Evolutionary conservation across 2,888 invertebrate species (phyloP).

Genomic region (Mythimna albipuncta): DNA sequence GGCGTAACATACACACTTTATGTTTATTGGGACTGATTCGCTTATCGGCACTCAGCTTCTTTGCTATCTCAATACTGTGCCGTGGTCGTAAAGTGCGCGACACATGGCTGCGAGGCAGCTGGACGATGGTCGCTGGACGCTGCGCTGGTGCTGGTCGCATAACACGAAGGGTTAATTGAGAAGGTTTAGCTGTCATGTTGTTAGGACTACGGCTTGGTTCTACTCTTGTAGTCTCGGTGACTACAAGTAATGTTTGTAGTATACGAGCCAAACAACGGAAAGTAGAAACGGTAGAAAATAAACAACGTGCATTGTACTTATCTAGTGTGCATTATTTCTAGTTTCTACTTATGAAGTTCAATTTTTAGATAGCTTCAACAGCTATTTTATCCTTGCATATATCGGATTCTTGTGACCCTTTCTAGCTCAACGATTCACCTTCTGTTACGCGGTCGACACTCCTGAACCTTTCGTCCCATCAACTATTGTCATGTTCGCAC

Average conservation of each 20-base stretch:
- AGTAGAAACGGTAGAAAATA: not conserved
- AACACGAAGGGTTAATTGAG: constrained; percentile 33
- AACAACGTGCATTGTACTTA: too few relatives aligned
- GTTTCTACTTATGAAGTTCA: too few relatives aligned
- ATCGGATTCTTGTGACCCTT: too few relatives aligned
- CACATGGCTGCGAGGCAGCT: constrained; percentile 43
- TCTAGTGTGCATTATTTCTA: too few relatives aligned
- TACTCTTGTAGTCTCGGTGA: not conserved
- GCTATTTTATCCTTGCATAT: too few relatives aligned
- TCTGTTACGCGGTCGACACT: too few relatives aligned
- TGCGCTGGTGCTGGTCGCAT: constrained; percentile 18
- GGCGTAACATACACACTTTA: constrained; percentile 62
- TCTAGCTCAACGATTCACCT: too few relatives aligned
- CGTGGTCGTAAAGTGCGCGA: constrained; percentile 59
- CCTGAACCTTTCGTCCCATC: too few relatives aligned
- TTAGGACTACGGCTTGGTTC: not conserved
- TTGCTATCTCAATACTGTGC: constrained; percentile 64
- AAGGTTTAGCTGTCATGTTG: constrained; percentile 8
- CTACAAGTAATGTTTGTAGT: not conserved
- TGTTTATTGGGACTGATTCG: constrained; percentile 64
- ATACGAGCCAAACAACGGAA: not conserved
- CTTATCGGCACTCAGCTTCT: constrained; percentile 66
- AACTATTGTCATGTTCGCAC: too few relatives aligned
- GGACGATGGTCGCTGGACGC: constrained; percentile 14
- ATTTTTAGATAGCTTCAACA: too few relatives aligned